phyloP scores from a whole-genome alignment of 2,888 invertebrate genomes.

The Amitus sp. region DNA sequence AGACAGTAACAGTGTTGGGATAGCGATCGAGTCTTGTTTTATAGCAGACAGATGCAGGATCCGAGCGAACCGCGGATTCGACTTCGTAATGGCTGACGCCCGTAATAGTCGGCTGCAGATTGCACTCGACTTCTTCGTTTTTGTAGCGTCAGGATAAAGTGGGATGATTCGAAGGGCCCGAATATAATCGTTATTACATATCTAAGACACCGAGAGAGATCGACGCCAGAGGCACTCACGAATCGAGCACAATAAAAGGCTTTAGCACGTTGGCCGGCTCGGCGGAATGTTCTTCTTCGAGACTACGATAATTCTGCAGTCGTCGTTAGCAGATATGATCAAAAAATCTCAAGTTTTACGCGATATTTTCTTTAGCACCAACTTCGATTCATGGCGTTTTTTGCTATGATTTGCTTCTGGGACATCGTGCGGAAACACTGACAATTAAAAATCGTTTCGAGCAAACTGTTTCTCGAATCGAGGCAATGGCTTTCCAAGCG shows the following conservation, averaged over 20 bases:
- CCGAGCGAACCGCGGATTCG: constrained; percentile 18
- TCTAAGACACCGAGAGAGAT: constrained; percentile 26
- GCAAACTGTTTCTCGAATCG: neutral
- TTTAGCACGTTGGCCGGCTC: neutral
- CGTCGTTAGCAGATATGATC: neutral
- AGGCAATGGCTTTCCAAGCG: neutral
- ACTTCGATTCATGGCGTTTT: too few relatives aligned
- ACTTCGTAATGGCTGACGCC: constrained; percentile 26
- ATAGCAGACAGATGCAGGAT: constrained; percentile 23
- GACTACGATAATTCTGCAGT: neutral
- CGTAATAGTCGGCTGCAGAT: constrained; percentile 23
- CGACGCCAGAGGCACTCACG: constrained; percentile 23
- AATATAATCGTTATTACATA: constrained; percentile 39
- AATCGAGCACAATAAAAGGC: constrained; percentile 6
- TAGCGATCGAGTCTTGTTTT: constrained; percentile 31
- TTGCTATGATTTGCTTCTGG: too few relatives aligned
- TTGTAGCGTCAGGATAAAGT: constrained; percentile 18
- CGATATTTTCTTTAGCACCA: too few relatives aligned
- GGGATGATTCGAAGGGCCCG: constrained; percentile 28
- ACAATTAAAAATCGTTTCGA: too few relatives aligned
- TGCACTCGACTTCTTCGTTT: constrained; percentile 17
- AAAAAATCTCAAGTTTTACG: neutral
- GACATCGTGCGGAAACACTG: neutral
- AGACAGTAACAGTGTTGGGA: constrained; percentile 22
- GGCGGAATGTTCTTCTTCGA: too few relatives aligned